Base-by-base conservation (phyloP, 1,140 invertebrate genomes). In the Ganaspis sp. region DNA sequence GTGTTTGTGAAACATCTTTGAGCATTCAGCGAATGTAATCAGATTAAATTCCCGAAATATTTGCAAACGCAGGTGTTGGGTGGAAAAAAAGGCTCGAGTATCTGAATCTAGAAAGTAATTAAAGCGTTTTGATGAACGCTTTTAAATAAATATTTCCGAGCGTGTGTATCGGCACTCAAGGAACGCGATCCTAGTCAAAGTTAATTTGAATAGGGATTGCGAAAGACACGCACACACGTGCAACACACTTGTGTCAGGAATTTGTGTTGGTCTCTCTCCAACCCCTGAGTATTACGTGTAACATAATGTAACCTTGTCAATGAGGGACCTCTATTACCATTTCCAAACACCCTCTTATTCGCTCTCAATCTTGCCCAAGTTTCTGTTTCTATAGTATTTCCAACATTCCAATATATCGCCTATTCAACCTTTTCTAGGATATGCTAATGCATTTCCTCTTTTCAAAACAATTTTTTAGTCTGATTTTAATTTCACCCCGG, bases 151-250 rank as follows among this genome's bases (percentile, higher is more conserved):
- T 64, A 64, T 64, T 64, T 64, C 26, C 26, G 23, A 64, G 26
- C 9, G 54, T 64, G 26, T 64, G 58, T 64, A 64, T 53, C 42
- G 21, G 40, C 64, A 34, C 70, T 69, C 73, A 76, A 74, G 69
- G 64, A 74, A 80, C 74, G 70, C 69, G 74, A 76, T 75, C 71
- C 71, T 34, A 37, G n/a, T n/a, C 9, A 49, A 70, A 79, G 75
- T 79, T 79, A 75, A 73, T 58, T 75, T 70, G 70, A 75, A 73
- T 70, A 73, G 70, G 69, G 75, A 83, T 85, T 81, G 80, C 72
- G 83, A 83, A 81, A 79, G 70, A 73, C 58, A 74, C 72, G 38
- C 45, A 70, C 75, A 26, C 45, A 78, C 69, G 64, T 58, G 15
- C 23, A 23, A 40, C 34, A n/a, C n/a, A 23, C 53, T 72, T 19